A percentile compares a stretch with the other conserved stretches of the same genome.
phyloP scores from a whole-genome alignment of 1,140 invertebrate species.

The Tetramorium alpestre region DNA sequence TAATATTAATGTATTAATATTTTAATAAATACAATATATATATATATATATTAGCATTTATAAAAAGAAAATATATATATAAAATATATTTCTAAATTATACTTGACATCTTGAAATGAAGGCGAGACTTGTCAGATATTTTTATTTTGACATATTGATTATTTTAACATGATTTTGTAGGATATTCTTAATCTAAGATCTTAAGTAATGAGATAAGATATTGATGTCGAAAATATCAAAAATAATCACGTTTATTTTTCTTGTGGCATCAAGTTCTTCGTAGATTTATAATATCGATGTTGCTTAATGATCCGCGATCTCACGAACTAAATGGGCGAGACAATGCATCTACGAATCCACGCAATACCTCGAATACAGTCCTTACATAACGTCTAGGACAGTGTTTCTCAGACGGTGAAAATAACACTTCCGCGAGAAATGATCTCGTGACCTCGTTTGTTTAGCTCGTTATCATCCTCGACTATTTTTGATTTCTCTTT shows the following conservation, averaged over 20 bases:
- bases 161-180: background rate
- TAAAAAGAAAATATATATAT: background rate
- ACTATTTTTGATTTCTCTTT: slow-evolving; percentile 1
- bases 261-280: background rate
- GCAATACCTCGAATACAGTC: background rate
- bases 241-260: background rate
- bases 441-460: slow-evolving; percentile 31
- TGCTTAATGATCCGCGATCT: slow-evolving; percentile 32
- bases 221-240: background rate
- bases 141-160: background rate
- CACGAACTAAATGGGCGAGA: slow-evolving; percentile 18
- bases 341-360: background rate
- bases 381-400: slow-evolving; percentile 42
- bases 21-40: background rate
- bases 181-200: background rate
- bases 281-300: slow-evolving; percentile 48
- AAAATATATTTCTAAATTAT: background rate
- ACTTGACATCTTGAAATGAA: background rate
- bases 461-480: slow-evolving; percentile 15
- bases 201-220: slow-evolving; percentile 1
- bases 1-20: slow-evolving; percentile 21
- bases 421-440: slow-evolving; percentile 45
- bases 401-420: slow-evolving; percentile 40
- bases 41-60: background rate
- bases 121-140: background rate